These are phyloP conservation scores for Drosophila pectinifera DNA, from an alignment of 1,140 invertebrate genomes.

Conservation along the genomic window DNA sequence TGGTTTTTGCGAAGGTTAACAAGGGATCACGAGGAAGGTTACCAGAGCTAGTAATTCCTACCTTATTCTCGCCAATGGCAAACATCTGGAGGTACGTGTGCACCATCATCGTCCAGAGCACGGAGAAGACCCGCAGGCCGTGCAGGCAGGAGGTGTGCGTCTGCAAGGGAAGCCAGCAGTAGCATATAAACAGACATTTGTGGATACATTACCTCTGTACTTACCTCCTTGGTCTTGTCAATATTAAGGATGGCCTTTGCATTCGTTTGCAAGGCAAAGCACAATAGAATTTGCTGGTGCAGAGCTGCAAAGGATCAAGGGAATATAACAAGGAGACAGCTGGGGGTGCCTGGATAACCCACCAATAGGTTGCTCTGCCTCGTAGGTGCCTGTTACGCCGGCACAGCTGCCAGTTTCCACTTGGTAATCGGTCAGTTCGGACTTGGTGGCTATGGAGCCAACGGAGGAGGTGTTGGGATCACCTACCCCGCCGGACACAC, in stretches of 20 bases:
- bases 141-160: conserved; percentile 92
- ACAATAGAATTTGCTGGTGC: conserved; percentile 84
- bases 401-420: conserved; percentile 72
- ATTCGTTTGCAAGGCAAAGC: conserved; percentile 86
- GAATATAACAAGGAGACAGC: neutral
- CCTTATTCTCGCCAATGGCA: conserved; percentile 89
- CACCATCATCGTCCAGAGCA: conserved; percentile 96
- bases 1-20: conserved; percentile 83
- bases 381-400: conserved; percentile 69
- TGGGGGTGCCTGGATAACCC: neutral
- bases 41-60: conserved; percentile 8
- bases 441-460: conserved; percentile 27
- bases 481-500: neutral
- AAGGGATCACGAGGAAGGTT: neutral
- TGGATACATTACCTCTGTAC: conserved; percentile 8
- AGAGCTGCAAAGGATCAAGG: conserved; percentile 68
- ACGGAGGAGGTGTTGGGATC: conserved; percentile 31
- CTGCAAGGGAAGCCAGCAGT: conserved; percentile 57
- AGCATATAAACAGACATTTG: conserved; percentile 1
- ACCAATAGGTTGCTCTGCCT: conserved; percentile 76
- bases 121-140: conserved; percentile 92
- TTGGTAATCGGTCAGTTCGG: conserved; percentile 70
- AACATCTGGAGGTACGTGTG: conserved; percentile 94
- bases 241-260: conserved; percentile 87
- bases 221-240: conserved; percentile 85